A percentile compares a stretch with the other conserved stretches of the same genome.
These are phyloP conservation scores for Oophaga pumilio DNA, from an alignment of 2,113 vertebrate species.

Conservation along the genomic window DNA sequence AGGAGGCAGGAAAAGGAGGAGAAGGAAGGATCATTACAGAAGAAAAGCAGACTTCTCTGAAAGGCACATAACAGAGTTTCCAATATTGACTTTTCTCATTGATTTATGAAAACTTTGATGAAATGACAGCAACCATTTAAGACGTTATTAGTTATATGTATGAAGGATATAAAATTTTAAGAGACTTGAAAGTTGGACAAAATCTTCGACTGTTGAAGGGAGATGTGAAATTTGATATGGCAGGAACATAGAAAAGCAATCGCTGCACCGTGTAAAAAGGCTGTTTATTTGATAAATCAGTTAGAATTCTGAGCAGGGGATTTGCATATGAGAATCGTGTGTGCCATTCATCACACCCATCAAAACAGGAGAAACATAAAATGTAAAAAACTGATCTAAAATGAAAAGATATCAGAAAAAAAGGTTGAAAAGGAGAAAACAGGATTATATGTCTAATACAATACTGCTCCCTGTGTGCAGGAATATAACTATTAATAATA, in stretches of 20 bases:
- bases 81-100: no score
- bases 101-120: no score
- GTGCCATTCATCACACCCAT: neutral
- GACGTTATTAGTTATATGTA: no score
- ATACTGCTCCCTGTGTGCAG: neutral
- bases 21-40: no score
- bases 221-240: neutral
- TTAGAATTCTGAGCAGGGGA: neutral
- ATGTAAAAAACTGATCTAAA: neutral
- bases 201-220: neutral
- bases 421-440: neutral
- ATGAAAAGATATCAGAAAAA: neutral
- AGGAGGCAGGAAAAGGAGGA: no score
- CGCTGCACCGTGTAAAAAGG: neutral
- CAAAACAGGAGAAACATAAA: neutral
- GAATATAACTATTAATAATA: no score
- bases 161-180: no score
- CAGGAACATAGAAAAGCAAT: neutral
- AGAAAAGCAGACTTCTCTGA: no score
- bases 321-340: neutral
- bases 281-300: constrained; percentile 26
- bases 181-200: no score
- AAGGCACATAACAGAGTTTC: no score
- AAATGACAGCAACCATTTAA: no score
- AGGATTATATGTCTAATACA: neutral